Percentiles rank a stretch among this genome's conserved stretches.
Conservation (phyloP, 2,888 invertebrate species). For the Cremastinae sp. region DNA sequence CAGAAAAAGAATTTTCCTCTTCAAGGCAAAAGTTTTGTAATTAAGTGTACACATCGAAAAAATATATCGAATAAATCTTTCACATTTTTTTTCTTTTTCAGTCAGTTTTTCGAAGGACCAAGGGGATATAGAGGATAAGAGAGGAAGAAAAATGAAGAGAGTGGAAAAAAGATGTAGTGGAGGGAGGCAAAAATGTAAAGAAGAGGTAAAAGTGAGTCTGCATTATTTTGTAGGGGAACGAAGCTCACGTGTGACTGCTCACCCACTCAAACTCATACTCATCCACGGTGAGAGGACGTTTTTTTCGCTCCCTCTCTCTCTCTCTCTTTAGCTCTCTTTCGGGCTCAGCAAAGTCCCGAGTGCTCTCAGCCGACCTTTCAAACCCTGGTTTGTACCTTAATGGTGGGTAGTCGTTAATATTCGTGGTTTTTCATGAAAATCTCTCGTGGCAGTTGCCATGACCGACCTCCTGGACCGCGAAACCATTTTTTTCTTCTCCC, state of each 20-base stretch:
- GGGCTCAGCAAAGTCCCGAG: slow-evolving; percentile 10
- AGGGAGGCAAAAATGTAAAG: neutral
- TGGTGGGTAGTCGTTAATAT: slow-evolving; percentile 45
- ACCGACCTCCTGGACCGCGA: slow-evolving; percentile 22
- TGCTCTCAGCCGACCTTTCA: slow-evolving; percentile 35
- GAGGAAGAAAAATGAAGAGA: neutral
- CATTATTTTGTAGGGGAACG: slow-evolving; percentile 24
- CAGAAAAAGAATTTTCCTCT: too few relatives aligned
- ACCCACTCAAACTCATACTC: slow-evolving; percentile 21
- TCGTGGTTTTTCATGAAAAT: slow-evolving; percentile 42
- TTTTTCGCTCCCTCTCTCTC: too few relatives aligned
- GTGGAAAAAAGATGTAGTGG: neutral
- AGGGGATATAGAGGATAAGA: neutral
- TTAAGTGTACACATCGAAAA: too few relatives aligned
- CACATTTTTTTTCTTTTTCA: too few relatives aligned
- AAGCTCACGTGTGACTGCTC: slow-evolving; percentile 24
- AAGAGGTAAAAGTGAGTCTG: slow-evolving; percentile 19
- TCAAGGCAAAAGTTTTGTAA: too few relatives aligned
- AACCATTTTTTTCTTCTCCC: slow-evolving; percentile 2
- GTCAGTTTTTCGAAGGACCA: neutral
- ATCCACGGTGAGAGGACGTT: slow-evolving; percentile 1
- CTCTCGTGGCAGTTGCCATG: slow-evolving; percentile 22
- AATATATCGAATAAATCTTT: too few relatives aligned
- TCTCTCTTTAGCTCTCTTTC: slow-evolving; percentile 7
- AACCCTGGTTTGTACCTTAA: slow-evolving; percentile 41